phyloP scores from a whole-genome alignment of 1,140 invertebrate genomes.

The Scaptodrosophila lebanonensis region DNA sequence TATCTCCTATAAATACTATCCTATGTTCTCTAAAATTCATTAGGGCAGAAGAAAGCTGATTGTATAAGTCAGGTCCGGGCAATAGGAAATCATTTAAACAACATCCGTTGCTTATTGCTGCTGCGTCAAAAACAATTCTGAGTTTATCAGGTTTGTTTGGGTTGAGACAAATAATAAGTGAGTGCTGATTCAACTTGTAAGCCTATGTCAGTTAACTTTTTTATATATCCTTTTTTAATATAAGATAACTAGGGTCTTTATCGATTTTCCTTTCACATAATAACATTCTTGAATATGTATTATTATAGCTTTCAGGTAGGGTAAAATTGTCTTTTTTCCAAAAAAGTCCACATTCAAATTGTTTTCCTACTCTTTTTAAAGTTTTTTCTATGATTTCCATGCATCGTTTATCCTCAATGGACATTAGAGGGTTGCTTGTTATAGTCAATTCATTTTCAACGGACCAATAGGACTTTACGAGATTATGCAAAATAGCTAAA shows the following conservation, averaged over 20 bases:
- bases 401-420: not conserved
- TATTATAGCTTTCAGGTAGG: not conserved
- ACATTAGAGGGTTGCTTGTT: not conserved
- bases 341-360: not conserved
- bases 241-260: too few species aligned
- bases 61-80: constrained; percentile 17
- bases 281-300: not conserved
- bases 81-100: constrained; percentile 22
- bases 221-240: too few species aligned
- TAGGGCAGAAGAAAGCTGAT: constrained; percentile 1
- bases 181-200: not conserved
- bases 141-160: constrained; percentile 21
- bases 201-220: not conserved
- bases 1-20: constrained; percentile 7
- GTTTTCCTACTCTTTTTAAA: not conserved
- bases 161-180: constrained; percentile 15
- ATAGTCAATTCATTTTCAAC: not conserved
- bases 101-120: constrained; percentile 9
- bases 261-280: not conserved
- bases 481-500: not conserved
- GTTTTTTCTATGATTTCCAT: not conserved
- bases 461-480: not conserved
- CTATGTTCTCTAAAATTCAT: constrained; percentile 15
- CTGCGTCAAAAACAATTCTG: constrained; percentile 16
- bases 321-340: too few species aligned